phyloP scores from a whole-genome alignment of 2,113 vertebrate species.

The Brachyhypopomus occidentalis region DNA sequence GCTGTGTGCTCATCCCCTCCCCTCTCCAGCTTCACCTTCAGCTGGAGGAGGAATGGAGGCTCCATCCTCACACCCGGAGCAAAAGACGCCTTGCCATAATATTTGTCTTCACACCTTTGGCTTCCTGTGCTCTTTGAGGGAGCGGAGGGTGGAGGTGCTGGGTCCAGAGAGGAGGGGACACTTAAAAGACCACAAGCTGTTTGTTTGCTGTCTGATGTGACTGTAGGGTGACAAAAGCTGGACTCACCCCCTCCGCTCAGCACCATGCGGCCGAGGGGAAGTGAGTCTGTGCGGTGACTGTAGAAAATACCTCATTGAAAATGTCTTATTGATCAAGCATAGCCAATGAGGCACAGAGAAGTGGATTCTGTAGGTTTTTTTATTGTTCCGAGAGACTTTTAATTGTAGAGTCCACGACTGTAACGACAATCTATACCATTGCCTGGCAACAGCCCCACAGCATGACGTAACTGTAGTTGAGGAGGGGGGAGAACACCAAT shows the following conservation, averaged over 20 bases:
- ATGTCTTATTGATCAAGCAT: background rate
- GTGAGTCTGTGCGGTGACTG: background rate
- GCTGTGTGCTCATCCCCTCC: constrained; percentile 43
- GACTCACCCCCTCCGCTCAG: constrained; percentile 48
- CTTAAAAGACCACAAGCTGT: constrained; percentile 59
- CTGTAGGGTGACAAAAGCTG: constrained; percentile 52
- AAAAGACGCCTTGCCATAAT: constrained; percentile 62
- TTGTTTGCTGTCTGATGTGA: constrained; percentile 59
- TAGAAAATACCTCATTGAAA: background rate
- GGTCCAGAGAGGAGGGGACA: constrained; percentile 25
- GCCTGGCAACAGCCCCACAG: constrained; percentile 27
- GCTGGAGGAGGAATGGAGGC: background rate
- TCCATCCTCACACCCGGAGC: constrained; percentile 44
- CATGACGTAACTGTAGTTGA: background rate
- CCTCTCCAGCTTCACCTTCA: constrained; percentile 17
- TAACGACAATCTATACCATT: constrained; percentile 24
- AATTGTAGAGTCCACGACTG: constrained; percentile 5
- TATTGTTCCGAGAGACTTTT: background rate
- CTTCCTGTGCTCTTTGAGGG: constrained; percentile 59
- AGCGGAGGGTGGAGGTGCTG: constrained; percentile 46
- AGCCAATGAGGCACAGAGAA: background rate
- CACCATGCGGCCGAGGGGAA: constrained; percentile 45
- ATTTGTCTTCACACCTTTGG: constrained; percentile 60
- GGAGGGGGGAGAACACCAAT: background rate
- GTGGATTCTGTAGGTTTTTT: background rate